Base-by-base conservation (phyloP, 2,113 vertebrate genomes). In the Empidonax traillii region DNA sequence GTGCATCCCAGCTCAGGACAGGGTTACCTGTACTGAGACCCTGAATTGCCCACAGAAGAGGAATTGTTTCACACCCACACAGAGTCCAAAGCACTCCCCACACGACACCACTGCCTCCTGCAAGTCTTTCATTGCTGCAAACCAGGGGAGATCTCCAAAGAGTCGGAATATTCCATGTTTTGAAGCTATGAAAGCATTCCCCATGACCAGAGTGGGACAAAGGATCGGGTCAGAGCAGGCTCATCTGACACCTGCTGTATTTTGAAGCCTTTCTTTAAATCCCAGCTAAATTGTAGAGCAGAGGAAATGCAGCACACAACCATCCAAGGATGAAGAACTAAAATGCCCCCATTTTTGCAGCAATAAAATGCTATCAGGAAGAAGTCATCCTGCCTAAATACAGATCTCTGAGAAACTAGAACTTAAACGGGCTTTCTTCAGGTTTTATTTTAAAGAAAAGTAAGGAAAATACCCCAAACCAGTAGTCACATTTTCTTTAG, bases 211-310 rank as follows among this genome's bases (percentile, higher is more conserved):
- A 55, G 21, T 2, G 19, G 56, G 28, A 55, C 16, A 51, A 46
- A 82, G 39, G n/a, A n/a, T 13, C 12, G 37, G 15, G 56, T 59
- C 74, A 67, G 61, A 87, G 31, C 3, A 2, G 49, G 73, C 8
- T 28, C 49, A 49, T 62, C 2, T n/a, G 17, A 71, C 18, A 31
- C 7, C 18, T 0, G 0, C 6, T 20, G 2, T 18, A 30, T 39
- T 83, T 31, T 46, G 33, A 39, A 87, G 67, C 14, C 8, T 67
- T 65, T 74, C 33, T 66, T 91, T 59, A 71, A 75, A 21, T 25
- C 63, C 30, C 25, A 87, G n/a, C 25, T 53, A 3, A 35, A 22
- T 6, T 31, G 28, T 25, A 89, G 56, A 78, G 37, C 67, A 65
- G 52, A 55, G 21, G 16, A 84, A 86, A 52, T 28, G 59, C 28